Evolutionary conservation across 2,113 vertebrate species (phyloP).

Genomic region (Rattus rattus): DNA sequence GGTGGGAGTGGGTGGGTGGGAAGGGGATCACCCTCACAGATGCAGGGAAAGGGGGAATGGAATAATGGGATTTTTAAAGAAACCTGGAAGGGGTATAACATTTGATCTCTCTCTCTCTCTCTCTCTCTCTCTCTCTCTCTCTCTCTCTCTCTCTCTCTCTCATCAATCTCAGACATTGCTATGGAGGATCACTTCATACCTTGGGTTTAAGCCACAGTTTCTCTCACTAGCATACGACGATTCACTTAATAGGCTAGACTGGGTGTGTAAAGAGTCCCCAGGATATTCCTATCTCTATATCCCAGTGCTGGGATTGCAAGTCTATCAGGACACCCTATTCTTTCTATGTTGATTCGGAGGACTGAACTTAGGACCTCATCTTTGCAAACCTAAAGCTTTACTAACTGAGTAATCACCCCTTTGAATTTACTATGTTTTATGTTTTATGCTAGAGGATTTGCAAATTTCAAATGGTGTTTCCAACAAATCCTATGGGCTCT

Average conservation of each 20-base stretch:
- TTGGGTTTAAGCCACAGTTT: not conserved
- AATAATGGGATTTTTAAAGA: too few relatives aligned
- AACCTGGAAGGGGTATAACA: too few relatives aligned
- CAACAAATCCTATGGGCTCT: not conserved
- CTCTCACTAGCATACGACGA: not conserved
- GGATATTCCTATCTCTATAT: not conserved
- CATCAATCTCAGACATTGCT: not conserved
- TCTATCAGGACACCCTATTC: not conserved
- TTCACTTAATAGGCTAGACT: too few relatives aligned
- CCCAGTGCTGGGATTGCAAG: not conserved
- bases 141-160: not conserved
- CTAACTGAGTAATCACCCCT: not conserved
- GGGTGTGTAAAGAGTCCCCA: too few relatives aligned
- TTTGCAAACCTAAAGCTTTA: not conserved
- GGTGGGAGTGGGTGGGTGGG: too few relatives aligned
- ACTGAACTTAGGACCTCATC: not conserved
- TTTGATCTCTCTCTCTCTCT: too few relatives aligned
- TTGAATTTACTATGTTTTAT: not conserved
- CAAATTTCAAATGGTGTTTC: not conserved
- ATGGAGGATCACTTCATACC: not conserved
- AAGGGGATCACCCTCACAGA: too few relatives aligned
- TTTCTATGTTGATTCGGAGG: not conserved
- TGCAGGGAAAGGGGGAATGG: too few relatives aligned
- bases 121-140: not conserved
- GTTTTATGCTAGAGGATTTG: not conserved